Evolutionary conservation across 2,797 vertebrate genomes (phyloP).

Genomic region (Kryptolebias ocellatus): DNA sequence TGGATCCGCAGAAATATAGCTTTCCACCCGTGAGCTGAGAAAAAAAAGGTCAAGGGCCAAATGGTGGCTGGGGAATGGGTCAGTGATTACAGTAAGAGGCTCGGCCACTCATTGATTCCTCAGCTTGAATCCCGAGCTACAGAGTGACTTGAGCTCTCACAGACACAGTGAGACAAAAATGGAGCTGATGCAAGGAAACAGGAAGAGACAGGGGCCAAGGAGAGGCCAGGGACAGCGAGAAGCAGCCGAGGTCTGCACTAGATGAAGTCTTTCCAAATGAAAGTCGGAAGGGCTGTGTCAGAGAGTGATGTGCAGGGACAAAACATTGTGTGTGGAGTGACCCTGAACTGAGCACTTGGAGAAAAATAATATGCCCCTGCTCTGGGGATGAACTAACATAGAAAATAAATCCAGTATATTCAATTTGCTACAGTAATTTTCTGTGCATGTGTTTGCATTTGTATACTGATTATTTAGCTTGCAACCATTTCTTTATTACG

Average conservation of each 20-base stretch:
- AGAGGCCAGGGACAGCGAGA: conserved; percentile 75
- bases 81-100: conserved; percentile 84
- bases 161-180: conserved; percentile 66
- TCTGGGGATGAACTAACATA: conserved; percentile 22
- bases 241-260: conserved; percentile 44
- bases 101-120: conserved; percentile 77
- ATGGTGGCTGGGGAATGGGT: conserved; percentile 78
- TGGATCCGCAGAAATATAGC: conserved; percentile 69
- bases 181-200: conserved; percentile 75
- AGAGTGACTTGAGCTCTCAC: conserved; percentile 54
- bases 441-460: neutral
- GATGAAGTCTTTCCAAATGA: conserved; percentile 63
- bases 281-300: conserved; percentile 66
- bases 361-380: conserved; percentile 38
- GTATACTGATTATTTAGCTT: conserved; percentile 35
- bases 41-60: conserved; percentile 77
- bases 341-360: conserved; percentile 47
- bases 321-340: conserved; percentile 61
- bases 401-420: conserved; percentile 6
- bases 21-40: conserved; percentile 47
- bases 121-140: conserved; percentile 44
- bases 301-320: conserved; percentile 38
- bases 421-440: conserved; percentile 10
- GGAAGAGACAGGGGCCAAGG: conserved; percentile 74
- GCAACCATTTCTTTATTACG: conserved; percentile 37